phyloP scores from a whole-genome alignment of 2,888 invertebrate species.

The Dascillus cervinus region DNA sequence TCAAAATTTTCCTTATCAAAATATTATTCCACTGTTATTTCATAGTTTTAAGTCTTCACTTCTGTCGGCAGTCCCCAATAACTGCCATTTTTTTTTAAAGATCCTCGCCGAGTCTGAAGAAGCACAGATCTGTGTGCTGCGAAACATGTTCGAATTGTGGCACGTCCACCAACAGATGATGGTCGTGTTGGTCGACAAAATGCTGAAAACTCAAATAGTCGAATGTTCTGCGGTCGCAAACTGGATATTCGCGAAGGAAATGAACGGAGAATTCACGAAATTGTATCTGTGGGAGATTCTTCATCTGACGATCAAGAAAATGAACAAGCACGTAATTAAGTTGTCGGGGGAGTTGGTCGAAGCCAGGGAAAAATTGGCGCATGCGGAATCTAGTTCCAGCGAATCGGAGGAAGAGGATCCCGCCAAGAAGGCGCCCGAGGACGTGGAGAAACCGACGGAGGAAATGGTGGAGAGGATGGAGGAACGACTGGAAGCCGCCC shows the following conservation, averaged over 20 bases:
- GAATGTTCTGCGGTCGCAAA: conserved; percentile 96
- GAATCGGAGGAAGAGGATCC: conserved; percentile 61
- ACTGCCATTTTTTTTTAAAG: conserved; percentile 42
- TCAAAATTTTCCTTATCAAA: too few species aligned
- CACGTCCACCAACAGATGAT: conserved; percentile 94
- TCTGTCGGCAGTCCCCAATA: too few species aligned
- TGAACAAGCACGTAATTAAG: conserved; percentile 91
- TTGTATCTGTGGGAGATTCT: conserved; percentile 95
- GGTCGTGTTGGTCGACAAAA: conserved; percentile 90
- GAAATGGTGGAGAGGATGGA: conserved; percentile 94
- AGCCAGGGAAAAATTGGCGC: conserved; percentile 77
- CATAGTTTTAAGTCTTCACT: too few species aligned
- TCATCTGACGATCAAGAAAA: conserved; percentile 91
- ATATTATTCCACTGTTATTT: too few species aligned
- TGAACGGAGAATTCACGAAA: conserved; percentile 86
- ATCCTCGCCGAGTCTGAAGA: conserved; percentile 89
- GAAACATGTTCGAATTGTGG: conserved; percentile 94
- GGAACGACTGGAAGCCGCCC: conserved; percentile 87
- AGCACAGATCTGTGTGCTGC: conserved; percentile 88
- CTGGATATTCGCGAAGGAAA: conserved; percentile 95
- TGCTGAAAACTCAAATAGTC: conserved; percentile 94
- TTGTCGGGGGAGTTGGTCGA: conserved; percentile 73
- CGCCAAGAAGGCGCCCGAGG: conserved; percentile 37
- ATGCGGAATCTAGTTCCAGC: conserved; percentile 73
- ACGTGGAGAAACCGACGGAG: conserved; percentile 58